Base-by-base conservation (phyloP, 2,113 vertebrate species). In the Cromileptes altivelis region DNA sequence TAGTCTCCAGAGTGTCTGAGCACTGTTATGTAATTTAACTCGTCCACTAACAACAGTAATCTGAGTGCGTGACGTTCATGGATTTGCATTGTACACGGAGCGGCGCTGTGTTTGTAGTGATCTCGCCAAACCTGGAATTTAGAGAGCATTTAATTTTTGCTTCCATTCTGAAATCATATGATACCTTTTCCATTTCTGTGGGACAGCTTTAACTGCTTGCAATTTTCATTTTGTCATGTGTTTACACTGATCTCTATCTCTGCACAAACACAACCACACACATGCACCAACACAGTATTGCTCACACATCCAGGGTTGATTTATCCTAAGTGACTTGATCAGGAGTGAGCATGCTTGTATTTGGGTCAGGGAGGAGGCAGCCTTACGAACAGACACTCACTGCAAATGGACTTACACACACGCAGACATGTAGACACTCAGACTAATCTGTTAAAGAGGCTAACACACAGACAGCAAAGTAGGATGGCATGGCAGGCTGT, bases 391-490 rank as follows among this genome's bases (percentile, higher is more conserved):
- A 62, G 2, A 11, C 57, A 63, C 68, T 52, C 30, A 57, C 42
- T 33, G 6, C 21, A 60, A 45, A 60, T 27, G 6, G 11, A 65
- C 21, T 42, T n/a, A 25, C n/a, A 40, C 18, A 27, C 37, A 65
- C 58, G 17, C 56, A 60, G 2, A 21, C 50, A 61, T 14, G 3
- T 45, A 13, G 21, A 75, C 17, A 77, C 65, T 73, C 61, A 75
- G 63, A 70, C 80, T 91, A 86, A 91, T 85, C 89, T 75, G 27
- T 78, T 92, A 84, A 91, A 88, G 75, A 77, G 78, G 23, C 64
- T 70, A 71, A 27, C 61, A 68, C 53, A 63, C 42, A 62, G 55
- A 55, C 62, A 62, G 73, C 25, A 27, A 63, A 50, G 60, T 40
- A 61, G 69, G 74, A 73, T 68, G 81, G 70, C n/a, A 27, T 69